Evolutionary conservation across 2,888 invertebrate genomes (phyloP), one percentile per base, ranked within the genome.

Genomic region (Xylota segnis): DNA sequence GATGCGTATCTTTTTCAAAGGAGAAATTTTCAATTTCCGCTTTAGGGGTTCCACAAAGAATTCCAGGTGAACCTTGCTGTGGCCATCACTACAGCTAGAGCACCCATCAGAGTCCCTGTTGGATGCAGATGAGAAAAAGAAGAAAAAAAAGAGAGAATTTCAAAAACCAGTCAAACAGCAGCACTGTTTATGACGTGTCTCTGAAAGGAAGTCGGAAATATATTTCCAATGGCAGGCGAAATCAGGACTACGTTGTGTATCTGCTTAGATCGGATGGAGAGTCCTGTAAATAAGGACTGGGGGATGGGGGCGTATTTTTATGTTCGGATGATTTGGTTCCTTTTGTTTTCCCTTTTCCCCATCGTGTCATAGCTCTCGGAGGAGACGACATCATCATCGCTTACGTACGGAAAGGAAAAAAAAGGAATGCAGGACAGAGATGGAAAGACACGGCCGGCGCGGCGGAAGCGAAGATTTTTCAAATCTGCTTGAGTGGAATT

Each of bases 21-120:
- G 71, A 87, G 88, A 88, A 88, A 88, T 89, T 88, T 89, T 89
- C 89, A 89, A 89, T 89, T 89, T 89, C 89, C 89, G 89, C 81
- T 68, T 45, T 12, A 56, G 47, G 78, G 59, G 23, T 59, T 45
- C 29, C 29, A 43, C 9, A 52, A 50, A 43, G 23, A 65, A 66
- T 59, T 18, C 23, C 56, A 83, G 77, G 83, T 77, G 59, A 77
- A 59, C 18, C 23, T 65, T 2, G 23, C 32, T 27, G 68, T 54
- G 54, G 54, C 14, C 37, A 52, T 66, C 23, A 23, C 50, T 27
- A 43, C 52, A 43, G 43, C 14, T 14, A 43, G 2, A 7, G 52
- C 23, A 50, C 40, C 45, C 27, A 52, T 43, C 43, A 10, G 34
- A 40, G 29, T 37, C 65, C 47, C 72, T 74, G 66, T 66, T 75